Percentiles rank a stretch among this genome's conserved stretches.
Conservation (phyloP, 2,113 vertebrate genomes). For the Rutilus rutilus region DNA sequence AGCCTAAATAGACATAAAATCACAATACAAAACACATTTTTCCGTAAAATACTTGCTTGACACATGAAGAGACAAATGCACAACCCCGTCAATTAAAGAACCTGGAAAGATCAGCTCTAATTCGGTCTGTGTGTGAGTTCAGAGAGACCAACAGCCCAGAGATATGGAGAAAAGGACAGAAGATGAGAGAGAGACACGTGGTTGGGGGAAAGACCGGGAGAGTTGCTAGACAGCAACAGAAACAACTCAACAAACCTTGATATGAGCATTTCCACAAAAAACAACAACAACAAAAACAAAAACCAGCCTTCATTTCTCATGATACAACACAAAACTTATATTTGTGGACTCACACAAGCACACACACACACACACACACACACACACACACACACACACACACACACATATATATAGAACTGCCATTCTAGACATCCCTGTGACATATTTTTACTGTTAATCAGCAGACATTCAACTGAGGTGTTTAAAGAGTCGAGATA, state of each 20-base stretch:
- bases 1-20: neutral
- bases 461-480: conserved; percentile 42
- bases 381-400: neutral
- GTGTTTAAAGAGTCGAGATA: conserved; percentile 32
- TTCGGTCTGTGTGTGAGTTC: conserved; percentile 42
- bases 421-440: conserved; percentile 5
- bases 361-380: neutral
- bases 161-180: neutral
- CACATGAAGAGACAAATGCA: conserved; percentile 43
- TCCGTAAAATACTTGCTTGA: conserved; percentile 37
- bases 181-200: neutral
- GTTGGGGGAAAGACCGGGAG: neutral
- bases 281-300: neutral
- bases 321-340: neutral
- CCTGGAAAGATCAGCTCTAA: conserved; percentile 33
- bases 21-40: conserved; percentile 3
- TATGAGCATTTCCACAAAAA: neutral
- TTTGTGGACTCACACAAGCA: neutral
- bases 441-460: conserved; percentile 50
- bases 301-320: neutral
- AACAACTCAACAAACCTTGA: neutral
- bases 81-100: conserved; percentile 47
- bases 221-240: conserved; percentile 14
- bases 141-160: conserved; percentile 25
- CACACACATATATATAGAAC: neutral